phyloP scores from a whole-genome alignment of 2,113 vertebrate genomes.

The Catharus minimus region DNA sequence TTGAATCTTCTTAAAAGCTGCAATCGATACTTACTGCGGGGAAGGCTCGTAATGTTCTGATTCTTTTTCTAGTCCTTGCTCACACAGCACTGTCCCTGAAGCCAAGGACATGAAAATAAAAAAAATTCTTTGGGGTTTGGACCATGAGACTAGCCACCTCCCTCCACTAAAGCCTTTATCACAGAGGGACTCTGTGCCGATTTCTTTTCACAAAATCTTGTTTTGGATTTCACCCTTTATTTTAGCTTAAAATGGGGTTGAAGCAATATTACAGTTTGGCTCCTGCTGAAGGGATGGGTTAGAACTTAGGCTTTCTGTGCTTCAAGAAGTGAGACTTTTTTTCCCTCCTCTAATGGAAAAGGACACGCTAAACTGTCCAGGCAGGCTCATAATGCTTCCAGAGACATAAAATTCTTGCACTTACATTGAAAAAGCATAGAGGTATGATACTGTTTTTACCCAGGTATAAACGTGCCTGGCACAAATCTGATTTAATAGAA shows the following conservation, averaged over 20 bases:
- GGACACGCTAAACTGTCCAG: background rate
- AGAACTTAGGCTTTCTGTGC: background rate
- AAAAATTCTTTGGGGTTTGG: slow-evolving; percentile 37
- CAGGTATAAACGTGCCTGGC: slow-evolving; percentile 13
- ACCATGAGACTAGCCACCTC: slow-evolving; percentile 50
- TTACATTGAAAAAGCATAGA: background rate
- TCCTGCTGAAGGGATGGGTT: background rate
- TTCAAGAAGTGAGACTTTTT: background rate
- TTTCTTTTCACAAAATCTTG: background rate
- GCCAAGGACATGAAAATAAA: slow-evolving; percentile 55
- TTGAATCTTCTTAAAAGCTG: slow-evolving; percentile 39
- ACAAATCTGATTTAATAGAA: background rate
- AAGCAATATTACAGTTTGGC: slow-evolving; percentile 16
- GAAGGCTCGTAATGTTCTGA: slow-evolving; percentile 33
- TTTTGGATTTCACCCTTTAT: slow-evolving; percentile 22
- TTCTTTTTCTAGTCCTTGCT: slow-evolving; percentile 54
- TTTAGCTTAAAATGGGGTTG: slow-evolving; percentile 29
- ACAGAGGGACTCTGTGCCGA: background rate
- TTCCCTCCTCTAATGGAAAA: background rate
- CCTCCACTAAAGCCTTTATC: slow-evolving; percentile 51
- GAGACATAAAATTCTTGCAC: slow-evolving; percentile 6
- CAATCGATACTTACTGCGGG: slow-evolving; percentile 34
- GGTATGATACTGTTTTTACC: background rate
- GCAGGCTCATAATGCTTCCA: background rate
- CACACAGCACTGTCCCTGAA: slow-evolving; percentile 36